Percentiles rank a stretch among this genome's conserved stretches.
phyloP scores from a whole-genome alignment of 1,140 invertebrate species.

The Procambarus virginalis region DNA sequence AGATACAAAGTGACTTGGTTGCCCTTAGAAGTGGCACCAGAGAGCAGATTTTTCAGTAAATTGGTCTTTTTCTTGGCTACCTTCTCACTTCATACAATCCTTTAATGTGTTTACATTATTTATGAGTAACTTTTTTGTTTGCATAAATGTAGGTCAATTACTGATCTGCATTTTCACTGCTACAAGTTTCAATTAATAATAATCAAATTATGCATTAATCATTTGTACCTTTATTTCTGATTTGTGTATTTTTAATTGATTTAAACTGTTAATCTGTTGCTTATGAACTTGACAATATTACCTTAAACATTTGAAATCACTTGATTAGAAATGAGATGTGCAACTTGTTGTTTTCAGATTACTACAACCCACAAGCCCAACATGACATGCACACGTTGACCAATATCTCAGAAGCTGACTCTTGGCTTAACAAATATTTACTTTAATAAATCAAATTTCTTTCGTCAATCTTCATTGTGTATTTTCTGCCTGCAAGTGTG shows the following conservation, averaged over 20 bases:
- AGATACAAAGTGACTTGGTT: too few relatives aligned
- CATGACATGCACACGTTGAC: background rate
- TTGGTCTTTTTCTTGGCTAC: too few relatives aligned
- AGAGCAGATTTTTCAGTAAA: too few relatives aligned
- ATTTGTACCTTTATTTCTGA: background rate
- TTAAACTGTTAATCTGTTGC: background rate
- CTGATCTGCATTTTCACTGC: too few relatives aligned
- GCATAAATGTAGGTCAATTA: too few relatives aligned
- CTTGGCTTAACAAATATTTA: conserved; percentile 2
- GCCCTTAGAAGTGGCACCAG: too few relatives aligned
- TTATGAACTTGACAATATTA: background rate
- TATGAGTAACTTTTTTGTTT: too few relatives aligned
- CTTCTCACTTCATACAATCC: too few relatives aligned
- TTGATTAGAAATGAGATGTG: background rate
- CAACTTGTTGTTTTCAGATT: conserved; percentile 51
- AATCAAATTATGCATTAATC: background rate
- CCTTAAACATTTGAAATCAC: background rate
- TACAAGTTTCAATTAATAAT: too few relatives aligned
- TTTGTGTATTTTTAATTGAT: background rate
- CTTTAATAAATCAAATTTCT: background rate
- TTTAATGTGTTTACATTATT: too few relatives aligned
- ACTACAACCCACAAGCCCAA: conserved; percentile 40
- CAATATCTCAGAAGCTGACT: conserved; percentile 29
- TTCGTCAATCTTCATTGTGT: background rate
- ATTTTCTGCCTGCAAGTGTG: background rate